phyloP scores from a whole-genome alignment of 2,797 vertebrate species.

The Aeoliscus strigatus region DNA sequence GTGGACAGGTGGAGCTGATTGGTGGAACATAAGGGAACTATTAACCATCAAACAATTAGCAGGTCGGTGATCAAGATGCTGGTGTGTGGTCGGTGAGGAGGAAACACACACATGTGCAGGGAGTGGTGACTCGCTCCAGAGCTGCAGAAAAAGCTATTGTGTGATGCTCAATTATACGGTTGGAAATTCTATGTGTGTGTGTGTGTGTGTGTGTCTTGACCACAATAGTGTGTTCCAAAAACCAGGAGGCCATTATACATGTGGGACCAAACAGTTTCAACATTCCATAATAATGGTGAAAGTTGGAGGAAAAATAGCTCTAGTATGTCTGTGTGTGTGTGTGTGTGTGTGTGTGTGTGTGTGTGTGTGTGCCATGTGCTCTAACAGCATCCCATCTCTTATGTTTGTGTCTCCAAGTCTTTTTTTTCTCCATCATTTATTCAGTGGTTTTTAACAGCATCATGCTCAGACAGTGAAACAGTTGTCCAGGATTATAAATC shows the following conservation, averaged over 20 bases:
- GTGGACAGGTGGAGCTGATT: constrained; percentile 33
- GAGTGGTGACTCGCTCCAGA: constrained; percentile 4
- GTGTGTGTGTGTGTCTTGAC: constrained; percentile 1
- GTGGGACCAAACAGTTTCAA: no score
- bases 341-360: constrained; percentile 3
- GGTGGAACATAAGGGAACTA: constrained; percentile 48
- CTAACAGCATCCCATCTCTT: constrained; percentile 15
- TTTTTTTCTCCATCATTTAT: constrained; percentile 3
- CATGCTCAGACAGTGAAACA: constrained; percentile 4
- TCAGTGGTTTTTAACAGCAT: constrained; percentile 6
- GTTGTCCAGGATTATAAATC: constrained; percentile 28
- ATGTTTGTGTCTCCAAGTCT: constrained; percentile 5
- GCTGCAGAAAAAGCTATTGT: constrained; percentile 30
- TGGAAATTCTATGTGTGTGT: constrained; percentile 4
- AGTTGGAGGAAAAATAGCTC: no score
- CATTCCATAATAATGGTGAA: no score
- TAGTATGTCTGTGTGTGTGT: no score
- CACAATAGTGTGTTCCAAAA: no score
- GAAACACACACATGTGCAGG: constrained; percentile 15
- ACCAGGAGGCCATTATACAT: no score
- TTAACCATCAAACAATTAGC: constrained; percentile 47
- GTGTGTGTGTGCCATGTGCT: background rate
- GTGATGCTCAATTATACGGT: constrained; percentile 18
- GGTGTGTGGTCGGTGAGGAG: constrained; percentile 41
- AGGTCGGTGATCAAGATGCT: constrained; percentile 32